Base-by-base conservation (phyloP, 2,113 vertebrate species). In the Tyto alba region DNA sequence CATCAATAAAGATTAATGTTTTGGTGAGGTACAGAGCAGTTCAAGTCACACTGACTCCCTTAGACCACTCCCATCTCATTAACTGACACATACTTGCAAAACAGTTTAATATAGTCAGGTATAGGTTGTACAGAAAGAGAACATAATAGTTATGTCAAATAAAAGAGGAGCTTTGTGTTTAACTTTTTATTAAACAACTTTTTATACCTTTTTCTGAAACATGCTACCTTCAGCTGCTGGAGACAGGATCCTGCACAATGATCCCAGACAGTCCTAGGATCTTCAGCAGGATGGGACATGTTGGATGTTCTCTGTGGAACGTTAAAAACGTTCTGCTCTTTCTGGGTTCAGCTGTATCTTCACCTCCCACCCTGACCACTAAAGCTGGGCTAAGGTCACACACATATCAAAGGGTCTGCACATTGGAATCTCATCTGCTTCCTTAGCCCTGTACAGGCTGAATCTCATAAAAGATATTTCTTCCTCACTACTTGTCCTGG, bases 371-470 rank as follows among this genome's bases (percentile, higher is more conserved):
- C 10, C 30, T 38, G 26, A 64, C 5, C 64, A 17, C 26, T 80
- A 48, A 80, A 20, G n/a, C 29, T 52, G 66, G 72, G 22, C 11
- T 43, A 32, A 90, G 36, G 6, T 56, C 43, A 59, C 7, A 43
- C 1, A 3, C 9, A 1, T 11, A 32, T 26, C 29, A 68, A 67
- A 72, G 19, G 7, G 16, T 56, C 11, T 1, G 2, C 9, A 14
- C 13, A 8, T 1, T 41, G 19, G n/a, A 77, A 63, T 74, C 30
- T 64, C 59, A 41, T 26, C 45, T 74, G 18, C 29, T 93, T 79
- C 90, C 25, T 32, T 5, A 23, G 18, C 13, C 5, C 48, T 64
- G 6, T 45, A 21, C 14, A 52, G n/a, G 12, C 12, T 72, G 57
- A 88, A 83, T 86, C 4, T 56, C 55, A 47, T 47, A 19, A 81